Evolutionary conservation across 2,888 invertebrate species (phyloP), one percentile per base, ranked within the genome.

Genomic region (Catocala nupta): DNA sequence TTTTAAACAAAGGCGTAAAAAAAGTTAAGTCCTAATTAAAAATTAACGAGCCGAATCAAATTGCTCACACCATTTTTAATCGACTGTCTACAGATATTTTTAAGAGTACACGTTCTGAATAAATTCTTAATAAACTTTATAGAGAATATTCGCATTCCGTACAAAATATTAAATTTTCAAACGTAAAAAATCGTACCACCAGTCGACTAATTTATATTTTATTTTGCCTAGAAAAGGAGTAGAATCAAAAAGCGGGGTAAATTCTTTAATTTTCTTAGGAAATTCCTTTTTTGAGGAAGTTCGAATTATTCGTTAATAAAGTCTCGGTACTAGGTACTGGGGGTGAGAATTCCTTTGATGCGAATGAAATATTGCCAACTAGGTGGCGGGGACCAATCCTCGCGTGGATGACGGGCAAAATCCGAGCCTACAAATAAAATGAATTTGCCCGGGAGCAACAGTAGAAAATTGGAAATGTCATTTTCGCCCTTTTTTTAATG

Each of bases 381-480:
- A 87, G 85, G 80, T 78, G 62, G 76, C 75, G 76, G 77, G 79
- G 83, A 78, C 83, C 83, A 81, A 88, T 86, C 81, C 80, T 70
- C 81, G 73, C 78, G 82, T 81, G 86, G 85, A 86, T 88, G 91
- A 90, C 91, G 88, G 83, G 84, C 83, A 87, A 80, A 92, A 92
- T 91, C 90, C 88, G 86, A 84, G 90, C 89, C 90, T 89, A 89
- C 90, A 90, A 91, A 92, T 91, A 92, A 93, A 94, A 93, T 90
- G 92, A 91, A 90, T 91, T 90, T 88, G 86, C 86, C 92, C 88
- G 86, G 86, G 83, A 89, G 93, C 92, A 88, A 91, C 90, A 87
- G 92, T 91, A 95, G 94, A 95, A 95, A 95, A 95, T 94, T 95
- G 91, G 93, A 94, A 94, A 94, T 92, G 94, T 94, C 94, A 94